Evolutionary conservation across 2,113 vertebrate genomes (phyloP).

Genomic region (Benitochromis conjunctus): DNA sequence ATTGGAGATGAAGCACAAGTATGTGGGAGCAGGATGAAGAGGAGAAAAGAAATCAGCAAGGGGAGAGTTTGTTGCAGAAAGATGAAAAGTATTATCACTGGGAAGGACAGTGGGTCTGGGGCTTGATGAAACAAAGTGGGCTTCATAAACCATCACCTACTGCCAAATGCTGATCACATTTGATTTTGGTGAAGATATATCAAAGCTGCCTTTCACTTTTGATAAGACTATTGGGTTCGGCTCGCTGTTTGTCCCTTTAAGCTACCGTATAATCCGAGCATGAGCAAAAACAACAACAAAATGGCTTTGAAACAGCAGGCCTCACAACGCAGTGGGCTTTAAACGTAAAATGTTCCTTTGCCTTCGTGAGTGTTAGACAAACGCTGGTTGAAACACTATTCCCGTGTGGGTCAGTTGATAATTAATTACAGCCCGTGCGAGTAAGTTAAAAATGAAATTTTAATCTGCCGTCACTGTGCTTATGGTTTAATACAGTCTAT

Average conservation of each 20-base stretch:
- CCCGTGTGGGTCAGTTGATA: neutral
- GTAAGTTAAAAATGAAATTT: neutral
- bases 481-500: neutral
- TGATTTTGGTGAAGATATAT: neutral
- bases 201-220: neutral
- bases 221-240: neutral
- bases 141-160: neutral
- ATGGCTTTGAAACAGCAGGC: neutral
- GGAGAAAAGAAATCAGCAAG: constrained; percentile 25
- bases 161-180: neutral
- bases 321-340: neutral
- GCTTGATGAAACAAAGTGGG: neutral
- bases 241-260: neutral
- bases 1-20: neutral
- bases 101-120: neutral
- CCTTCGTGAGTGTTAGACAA: neutral
- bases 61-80: constrained; percentile 6
- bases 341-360: neutral
- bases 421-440: neutral
- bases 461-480: neutral
- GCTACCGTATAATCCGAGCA: neutral
- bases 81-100: constrained; percentile 3
- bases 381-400: neutral
- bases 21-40: neutral
- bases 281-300: neutral